Conservation (phyloP, 2,888 invertebrate genomes). For the Lissonota sp. region DNA sequence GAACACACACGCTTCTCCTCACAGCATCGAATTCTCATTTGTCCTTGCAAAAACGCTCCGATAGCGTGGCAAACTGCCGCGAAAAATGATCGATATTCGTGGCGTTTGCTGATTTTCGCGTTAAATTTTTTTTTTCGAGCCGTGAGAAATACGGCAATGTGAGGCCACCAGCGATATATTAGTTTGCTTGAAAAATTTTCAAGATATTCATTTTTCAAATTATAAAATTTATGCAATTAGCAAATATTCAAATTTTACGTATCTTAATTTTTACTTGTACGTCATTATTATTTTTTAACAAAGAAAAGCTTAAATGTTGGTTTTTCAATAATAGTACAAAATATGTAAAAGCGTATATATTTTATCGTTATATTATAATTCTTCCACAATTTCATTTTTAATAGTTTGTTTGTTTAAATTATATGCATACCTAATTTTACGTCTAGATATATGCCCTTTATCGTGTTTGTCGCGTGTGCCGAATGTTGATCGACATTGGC, state of each 20-base stretch:
- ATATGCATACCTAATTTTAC: not conserved
- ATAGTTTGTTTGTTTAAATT: not conserved
- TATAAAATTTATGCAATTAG: too few species aligned
- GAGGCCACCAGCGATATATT: too few species aligned
- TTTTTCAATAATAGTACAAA: too few species aligned
- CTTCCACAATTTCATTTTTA: too few species aligned
- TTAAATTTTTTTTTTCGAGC: too few species aligned
- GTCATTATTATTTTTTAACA: too few species aligned
- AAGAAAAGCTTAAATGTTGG: too few species aligned
- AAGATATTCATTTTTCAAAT: not conserved
- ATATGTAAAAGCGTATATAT: too few species aligned
- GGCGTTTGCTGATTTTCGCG: constrained; percentile 28
- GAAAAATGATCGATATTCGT: constrained; percentile 57
- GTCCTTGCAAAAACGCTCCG: constrained; percentile 37
- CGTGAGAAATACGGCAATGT: too few species aligned
- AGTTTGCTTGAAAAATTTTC: not conserved
- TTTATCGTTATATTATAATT: too few species aligned
- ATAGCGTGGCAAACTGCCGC: constrained; percentile 3
- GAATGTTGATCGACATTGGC: constrained; percentile 13
- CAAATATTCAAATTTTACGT: not conserved
- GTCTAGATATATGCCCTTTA: not conserved
- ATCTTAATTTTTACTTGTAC: too few species aligned
- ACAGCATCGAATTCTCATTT: constrained; percentile 48
- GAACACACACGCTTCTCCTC: constrained; percentile 23
- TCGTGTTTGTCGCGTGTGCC: constrained; percentile 14